A percentile compares a stretch with the other conserved stretches of the same genome.
Evolutionary conservation across 2,797 vertebrate species (phyloP).

Genomic region (Sebastiscus albofasciatus): DNA sequence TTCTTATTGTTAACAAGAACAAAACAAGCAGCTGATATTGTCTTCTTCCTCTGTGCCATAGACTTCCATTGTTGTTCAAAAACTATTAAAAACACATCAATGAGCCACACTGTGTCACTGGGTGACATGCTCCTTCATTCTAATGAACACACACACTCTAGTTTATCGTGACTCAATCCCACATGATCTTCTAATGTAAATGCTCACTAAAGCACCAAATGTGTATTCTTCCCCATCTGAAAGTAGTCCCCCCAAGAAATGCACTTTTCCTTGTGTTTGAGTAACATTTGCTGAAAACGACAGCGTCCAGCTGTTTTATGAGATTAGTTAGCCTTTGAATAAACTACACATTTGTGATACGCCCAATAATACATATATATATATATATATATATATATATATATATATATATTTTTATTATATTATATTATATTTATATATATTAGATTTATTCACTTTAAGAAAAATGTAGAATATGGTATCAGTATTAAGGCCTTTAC

Average conservation of each 20-base stretch:
- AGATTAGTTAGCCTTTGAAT: not conserved
- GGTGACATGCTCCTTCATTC: not conserved
- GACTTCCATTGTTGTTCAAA: not conserved
- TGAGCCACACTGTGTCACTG: not conserved
- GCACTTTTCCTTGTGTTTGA: too few relatives aligned
- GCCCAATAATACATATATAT: too few relatives aligned
- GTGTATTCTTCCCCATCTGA: not conserved
- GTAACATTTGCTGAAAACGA: too few relatives aligned
- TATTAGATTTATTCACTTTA: too few relatives aligned
- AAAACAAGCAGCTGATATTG: not conserved
- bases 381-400: too few relatives aligned
- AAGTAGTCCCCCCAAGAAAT: not conserved
- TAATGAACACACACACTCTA: not conserved
- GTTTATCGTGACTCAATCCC: not conserved
- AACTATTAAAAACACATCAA: not conserved
- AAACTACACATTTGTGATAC: too few relatives aligned
- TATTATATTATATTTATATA: too few relatives aligned
- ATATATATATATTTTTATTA: too few relatives aligned
- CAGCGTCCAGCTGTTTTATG: not conserved
- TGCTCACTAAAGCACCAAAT: not conserved
- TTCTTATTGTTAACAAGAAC: not conserved
- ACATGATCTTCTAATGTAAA: not conserved
- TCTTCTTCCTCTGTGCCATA: not conserved
- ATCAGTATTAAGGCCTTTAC: too few relatives aligned
- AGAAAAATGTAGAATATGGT: too few relatives aligned